Base-by-base conservation (phyloP, 2,797 vertebrate species). In the Syndactyla subalaris region DNA sequence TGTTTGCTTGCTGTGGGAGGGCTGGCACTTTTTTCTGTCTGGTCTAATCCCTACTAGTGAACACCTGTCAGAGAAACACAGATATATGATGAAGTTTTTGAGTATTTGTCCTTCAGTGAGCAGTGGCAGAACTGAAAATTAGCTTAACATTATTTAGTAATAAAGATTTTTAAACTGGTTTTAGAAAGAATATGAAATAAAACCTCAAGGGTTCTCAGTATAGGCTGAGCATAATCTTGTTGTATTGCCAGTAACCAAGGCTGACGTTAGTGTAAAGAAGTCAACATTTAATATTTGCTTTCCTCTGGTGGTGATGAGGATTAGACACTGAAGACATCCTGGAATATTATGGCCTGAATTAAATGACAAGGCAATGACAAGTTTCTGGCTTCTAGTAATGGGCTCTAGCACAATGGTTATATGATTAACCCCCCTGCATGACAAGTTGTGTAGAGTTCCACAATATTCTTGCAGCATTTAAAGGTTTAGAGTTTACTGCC, bases 181-280 rank as follows among this genome's bases (percentile, higher is more conserved):
- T 89, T 45, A 6, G 51, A 21, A 72, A 72, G 17, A 27, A 75
- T 32, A 79, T 30, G 21, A 72, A 74, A 54, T 46, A 46, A 92
- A 73, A 71, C 0, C 27, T 39, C 38, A 49, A 49, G 85, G 21
- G 38, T 68, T 58, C 27, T 80, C 0, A 0, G 21, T 71, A 4
- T 10, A 46, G 36, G 49, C 46, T 24, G 13, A 34, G 14, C 6
- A 7, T 54, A 54, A 20, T 49, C n/a, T 45, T 68, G 32, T 65
- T 58, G 38, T 83, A 77, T 71, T 52, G 77, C n/a, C 34, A 75
- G 30, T 48, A 41, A 34, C 15, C 54, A 29, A 9, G 29, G 38
- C 13, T 80, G 45, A 49, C 1, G 0, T 43, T 61, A 26, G 30
- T 75, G 29, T 2, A 41, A 55, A 70, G 54, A 71, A 81, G 17